Percentiles rank a stretch among this genome's conserved stretches.
Evolutionary conservation across 2,113 vertebrate species (phyloP).

Genomic region (Scatophagus argus): DNA sequence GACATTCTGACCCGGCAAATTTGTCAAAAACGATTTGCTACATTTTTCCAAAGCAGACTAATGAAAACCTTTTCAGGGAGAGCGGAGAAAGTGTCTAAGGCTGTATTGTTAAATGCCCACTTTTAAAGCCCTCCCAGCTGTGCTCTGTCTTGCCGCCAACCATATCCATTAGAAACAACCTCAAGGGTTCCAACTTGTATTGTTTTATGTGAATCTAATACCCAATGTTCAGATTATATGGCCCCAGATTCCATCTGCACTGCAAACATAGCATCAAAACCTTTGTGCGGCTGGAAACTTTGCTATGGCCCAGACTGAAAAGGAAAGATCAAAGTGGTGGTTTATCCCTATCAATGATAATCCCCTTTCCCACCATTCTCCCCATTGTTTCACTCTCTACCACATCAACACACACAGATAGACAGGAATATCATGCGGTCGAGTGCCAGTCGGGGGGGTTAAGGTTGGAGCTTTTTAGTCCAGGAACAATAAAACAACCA

Average conservation of each 20-base stretch:
- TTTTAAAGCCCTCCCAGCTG: conserved; percentile 77
- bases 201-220: conserved; percentile 78
- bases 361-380: conserved; percentile 60
- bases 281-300: conserved; percentile 66
- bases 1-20: conserved; percentile 70
- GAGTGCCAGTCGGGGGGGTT: conserved; percentile 27
- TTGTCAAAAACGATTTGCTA: conserved; percentile 74
- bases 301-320: conserved; percentile 42
- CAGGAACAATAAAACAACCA: conserved; percentile 52
- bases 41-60: conserved; percentile 76
- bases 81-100: conserved; percentile 59
- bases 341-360: conserved; percentile 66
- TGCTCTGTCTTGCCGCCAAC: conserved; percentile 67
- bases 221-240: conserved; percentile 72
- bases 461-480: conserved; percentile 24
- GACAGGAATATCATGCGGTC: conserved; percentile 38
- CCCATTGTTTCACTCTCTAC: conserved; percentile 24
- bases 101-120: conserved; percentile 71
- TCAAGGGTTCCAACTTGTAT: conserved; percentile 70
- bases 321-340: conserved; percentile 53
- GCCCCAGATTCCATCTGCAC: conserved; percentile 53
- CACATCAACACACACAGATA: conserved; percentile 34
- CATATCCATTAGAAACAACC: conserved; percentile 61
- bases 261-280: conserved; percentile 60
- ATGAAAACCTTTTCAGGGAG: conserved; percentile 69